Percentiles rank a stretch among this genome's conserved stretches.
These are phyloP conservation scores for Drosophila testacea DNA, from an alignment of 2,888 invertebrate species.

Conservation along the genomic window DNA sequence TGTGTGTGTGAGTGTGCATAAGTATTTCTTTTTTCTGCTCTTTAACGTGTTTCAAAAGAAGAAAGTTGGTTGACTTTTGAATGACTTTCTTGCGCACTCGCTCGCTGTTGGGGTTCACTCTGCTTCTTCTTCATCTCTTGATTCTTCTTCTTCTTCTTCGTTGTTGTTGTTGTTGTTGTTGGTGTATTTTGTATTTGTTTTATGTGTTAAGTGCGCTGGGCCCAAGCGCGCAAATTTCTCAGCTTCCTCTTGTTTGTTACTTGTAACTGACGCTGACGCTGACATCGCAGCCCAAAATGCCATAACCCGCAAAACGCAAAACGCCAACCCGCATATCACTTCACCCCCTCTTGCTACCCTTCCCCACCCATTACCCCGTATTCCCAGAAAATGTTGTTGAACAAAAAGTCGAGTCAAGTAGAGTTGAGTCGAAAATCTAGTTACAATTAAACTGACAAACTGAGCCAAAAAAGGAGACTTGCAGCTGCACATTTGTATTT, in stretches of 20 bases:
- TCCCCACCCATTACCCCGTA: background rate
- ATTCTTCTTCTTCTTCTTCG: slow-evolving; percentile 13
- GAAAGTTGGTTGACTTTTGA: slow-evolving; percentile 85
- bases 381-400: slow-evolving; percentile 35
- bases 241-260: slow-evolving; percentile 37
- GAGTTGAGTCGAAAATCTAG: slow-evolving; percentile 55
- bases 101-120: slow-evolving; percentile 33
- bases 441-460: slow-evolving; percentile 66
- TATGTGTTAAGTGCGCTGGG: slow-evolving; percentile 83
- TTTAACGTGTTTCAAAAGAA: slow-evolving; percentile 81
- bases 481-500: background rate
- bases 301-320: slow-evolving; percentile 26
- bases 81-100: slow-evolving; percentile 79
- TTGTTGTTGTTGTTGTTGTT: slow-evolving; percentile 26
- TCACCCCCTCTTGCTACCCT: background rate
- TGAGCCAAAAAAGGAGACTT: slow-evolving; percentile 16
- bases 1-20: slow-evolving; percentile 26
- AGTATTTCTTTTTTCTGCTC: slow-evolving; percentile 58
- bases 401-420: slow-evolving; percentile 36
- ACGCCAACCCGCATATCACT: slow-evolving; percentile 3
- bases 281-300: slow-evolving; percentile 56
- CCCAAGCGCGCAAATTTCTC: slow-evolving; percentile 64
- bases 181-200: slow-evolving; percentile 66
- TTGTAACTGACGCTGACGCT: slow-evolving; percentile 62
- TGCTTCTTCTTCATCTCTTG: background rate